Conservation (phyloP, 1,140 invertebrate genomes). For the Papilio aristodemus region DNA sequence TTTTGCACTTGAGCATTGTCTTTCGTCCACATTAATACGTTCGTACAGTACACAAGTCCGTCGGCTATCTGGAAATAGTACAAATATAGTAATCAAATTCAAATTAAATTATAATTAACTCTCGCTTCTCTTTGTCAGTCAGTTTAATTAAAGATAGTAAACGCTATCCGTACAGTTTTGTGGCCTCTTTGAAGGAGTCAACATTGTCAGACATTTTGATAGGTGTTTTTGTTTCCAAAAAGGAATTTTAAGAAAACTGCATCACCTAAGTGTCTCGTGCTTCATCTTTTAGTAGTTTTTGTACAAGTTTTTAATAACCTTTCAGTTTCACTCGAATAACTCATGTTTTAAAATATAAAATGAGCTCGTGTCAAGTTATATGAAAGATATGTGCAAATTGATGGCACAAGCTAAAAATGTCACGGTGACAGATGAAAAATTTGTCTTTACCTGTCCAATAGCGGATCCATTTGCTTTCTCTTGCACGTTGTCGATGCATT, state of each 20-base stretch:
- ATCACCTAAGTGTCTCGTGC: background rate
- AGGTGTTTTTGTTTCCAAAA: background rate
- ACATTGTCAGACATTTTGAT: background rate
- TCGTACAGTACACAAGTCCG: too few relatives aligned
- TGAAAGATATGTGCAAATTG: background rate
- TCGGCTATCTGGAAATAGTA: too few relatives aligned
- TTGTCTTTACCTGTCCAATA: background rate
- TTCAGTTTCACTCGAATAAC: background rate
- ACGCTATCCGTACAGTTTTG: background rate
- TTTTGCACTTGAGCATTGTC: too few relatives aligned
- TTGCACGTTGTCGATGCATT: constrained; percentile 21
- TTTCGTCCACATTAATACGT: too few relatives aligned
- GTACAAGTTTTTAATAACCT: background rate
- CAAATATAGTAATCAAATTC: too few relatives aligned
- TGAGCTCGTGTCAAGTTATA: background rate
- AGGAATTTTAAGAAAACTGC: background rate
- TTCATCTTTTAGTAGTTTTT: background rate
- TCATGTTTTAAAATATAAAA: background rate
- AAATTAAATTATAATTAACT: too few relatives aligned
- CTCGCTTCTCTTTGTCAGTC: background rate
- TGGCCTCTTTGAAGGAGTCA: background rate
- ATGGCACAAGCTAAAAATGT: background rate
- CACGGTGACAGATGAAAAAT: constrained; percentile 5
- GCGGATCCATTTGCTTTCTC: constrained; percentile 6
- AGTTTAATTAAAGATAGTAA: background rate